Base-by-base conservation (phyloP, 1,140 invertebrate genomes). In the Mylabris phalerata region DNA sequence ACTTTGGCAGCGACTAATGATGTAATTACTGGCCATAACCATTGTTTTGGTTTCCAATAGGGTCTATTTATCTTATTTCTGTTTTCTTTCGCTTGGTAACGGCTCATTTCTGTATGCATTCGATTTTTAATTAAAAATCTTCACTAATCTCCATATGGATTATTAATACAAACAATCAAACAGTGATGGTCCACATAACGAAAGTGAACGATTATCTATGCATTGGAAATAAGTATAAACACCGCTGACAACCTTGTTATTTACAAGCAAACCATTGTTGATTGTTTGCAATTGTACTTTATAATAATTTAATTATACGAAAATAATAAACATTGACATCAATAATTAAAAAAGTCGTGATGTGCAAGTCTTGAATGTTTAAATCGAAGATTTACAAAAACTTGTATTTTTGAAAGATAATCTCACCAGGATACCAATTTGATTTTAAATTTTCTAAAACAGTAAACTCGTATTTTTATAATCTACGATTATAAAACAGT, bases 1-100 rank as follows among this genome's bases (percentile, higher is more conserved):
- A 44, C 19, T 49, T 42, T 60, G 64, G 61, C 64, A 63, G 55
- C 62, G 54, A 65, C 63, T 66, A 66, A 66, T 66, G 64, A 66
- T 59, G 64, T 66, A 63, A 66, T 66, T 63, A 66, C 56, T 59
- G 56, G 46, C 55, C 56, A 7, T 32, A 48, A 50, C 56, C 59
- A 66, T 60, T 63, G 58, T 61, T 19, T 65, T 66, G 59, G 64
- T 55, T 61, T 61, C 48, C 55, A 19, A 61, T 56, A 43, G 38
- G 45, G 52, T 51, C 54, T 59, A 63, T 66, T 63, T 61, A 63
- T 59, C 61, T 63, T 19, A 19, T 19, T 19, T 61, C 38, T 25
- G 40, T 49, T 55, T 47, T 42, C 41, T 19, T 55, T 47, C 47
- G 44, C 51, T 54, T 54, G 38, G 45, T 54, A 44, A 54, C 43